These are phyloP conservation scores for Corythaixoides concolor DNA, from an alignment of 2,113 vertebrate genomes.

Conservation along the genomic window DNA sequence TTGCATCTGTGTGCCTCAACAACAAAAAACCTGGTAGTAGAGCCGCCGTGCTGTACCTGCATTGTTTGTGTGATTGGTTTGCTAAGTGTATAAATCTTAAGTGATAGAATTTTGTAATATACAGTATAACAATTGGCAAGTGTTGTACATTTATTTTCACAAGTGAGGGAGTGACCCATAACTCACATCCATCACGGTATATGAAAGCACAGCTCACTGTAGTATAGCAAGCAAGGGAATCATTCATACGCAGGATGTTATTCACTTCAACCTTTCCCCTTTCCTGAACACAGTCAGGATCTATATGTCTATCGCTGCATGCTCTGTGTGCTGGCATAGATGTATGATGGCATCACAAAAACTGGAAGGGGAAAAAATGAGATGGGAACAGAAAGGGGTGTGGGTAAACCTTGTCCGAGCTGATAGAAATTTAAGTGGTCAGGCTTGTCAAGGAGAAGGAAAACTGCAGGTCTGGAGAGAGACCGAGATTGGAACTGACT, in stretches of 20 bases:
- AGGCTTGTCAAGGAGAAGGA: constrained; percentile 54
- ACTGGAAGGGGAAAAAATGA: constrained; percentile 58
- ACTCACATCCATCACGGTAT: constrained; percentile 53
- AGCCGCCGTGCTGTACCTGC: not conserved
- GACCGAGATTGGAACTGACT: constrained; percentile 37
- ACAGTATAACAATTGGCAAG: constrained; percentile 34
- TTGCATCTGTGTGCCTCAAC: not conserved
- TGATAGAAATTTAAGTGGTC: constrained; percentile 56
- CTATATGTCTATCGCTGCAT: constrained; percentile 40
- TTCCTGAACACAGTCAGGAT: not conserved
- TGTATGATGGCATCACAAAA: constrained; percentile 42
- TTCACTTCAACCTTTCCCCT: constrained; percentile 61
- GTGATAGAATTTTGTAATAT: constrained; percentile 38
- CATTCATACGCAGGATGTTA: constrained; percentile 39
- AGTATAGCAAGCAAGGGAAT: constrained; percentile 45
- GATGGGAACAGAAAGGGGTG: constrained; percentile 35
- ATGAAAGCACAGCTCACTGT: constrained; percentile 48
- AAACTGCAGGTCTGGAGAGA: constrained; percentile 7
- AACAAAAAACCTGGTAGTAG: not conserved
- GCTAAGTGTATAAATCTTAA: constrained; percentile 33
- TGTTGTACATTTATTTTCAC: constrained; percentile 58
- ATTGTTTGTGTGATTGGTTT: not conserved
- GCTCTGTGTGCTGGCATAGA: constrained; percentile 37
- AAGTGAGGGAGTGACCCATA: constrained; percentile 62
- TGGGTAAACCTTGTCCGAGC: constrained; percentile 19